Conservation (phyloP, 1,140 invertebrate species). For the Laodelphax striatellus region DNA sequence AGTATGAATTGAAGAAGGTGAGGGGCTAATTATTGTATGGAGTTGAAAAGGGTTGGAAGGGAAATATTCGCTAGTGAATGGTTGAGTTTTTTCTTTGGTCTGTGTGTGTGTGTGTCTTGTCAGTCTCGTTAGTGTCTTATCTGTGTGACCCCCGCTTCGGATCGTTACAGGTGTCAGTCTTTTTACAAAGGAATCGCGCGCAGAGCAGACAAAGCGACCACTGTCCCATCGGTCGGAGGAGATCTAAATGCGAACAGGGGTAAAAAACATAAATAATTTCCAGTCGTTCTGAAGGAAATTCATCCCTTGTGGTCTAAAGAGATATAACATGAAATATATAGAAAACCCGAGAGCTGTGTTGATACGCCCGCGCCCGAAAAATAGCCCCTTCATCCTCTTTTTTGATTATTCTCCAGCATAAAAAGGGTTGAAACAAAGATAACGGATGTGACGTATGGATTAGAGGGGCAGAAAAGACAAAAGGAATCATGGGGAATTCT, state of each 20-base stretch:
- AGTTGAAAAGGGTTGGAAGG: too few species aligned
- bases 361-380: constrained; percentile 23
- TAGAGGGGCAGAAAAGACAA: constrained; percentile 21
- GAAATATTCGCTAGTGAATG: too few species aligned
- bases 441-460: constrained; percentile 25
- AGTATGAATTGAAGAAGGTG: too few species aligned
- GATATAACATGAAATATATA: constrained; percentile 17
- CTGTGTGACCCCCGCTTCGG: too few species aligned
- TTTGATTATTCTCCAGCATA: constrained; percentile 25
- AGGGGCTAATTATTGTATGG: too few species aligned
- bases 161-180: too few species aligned
- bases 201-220: too few species aligned
- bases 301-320: constrained; percentile 19
- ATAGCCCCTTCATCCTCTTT: constrained; percentile 21
- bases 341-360: constrained; percentile 11
- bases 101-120: too few species aligned
- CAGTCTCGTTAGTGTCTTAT: too few species aligned
- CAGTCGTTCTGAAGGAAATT: constrained; percentile 18
- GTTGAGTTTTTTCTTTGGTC: too few species aligned
- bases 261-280: constrained; percentile 16
- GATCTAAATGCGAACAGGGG: neutral
- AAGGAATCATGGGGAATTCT: constrained; percentile 25
- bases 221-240: too few species aligned
- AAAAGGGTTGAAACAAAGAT: constrained; percentile 27
- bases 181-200: too few species aligned